Evolutionary conservation across 1,140 invertebrate species (phyloP), one percentile per base, ranked within the genome.

Genomic region (Atta texana): DNA sequence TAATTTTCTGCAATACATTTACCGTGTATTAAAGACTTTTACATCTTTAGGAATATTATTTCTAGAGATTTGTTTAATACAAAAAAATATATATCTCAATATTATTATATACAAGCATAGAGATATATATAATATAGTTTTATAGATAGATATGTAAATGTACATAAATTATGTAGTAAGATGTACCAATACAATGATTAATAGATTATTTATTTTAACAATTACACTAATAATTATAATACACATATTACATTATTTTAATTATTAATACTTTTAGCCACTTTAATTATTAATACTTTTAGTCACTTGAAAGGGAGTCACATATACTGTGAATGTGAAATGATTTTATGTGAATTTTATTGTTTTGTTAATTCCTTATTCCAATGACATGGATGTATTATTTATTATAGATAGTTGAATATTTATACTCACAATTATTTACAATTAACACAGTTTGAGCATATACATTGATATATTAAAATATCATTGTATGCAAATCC

Each of bases 181-280:
- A 85, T 90, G 89, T 90, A 90, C 88, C 89, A 90, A 90, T 90
- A 90, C 89, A 84, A 85, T 64, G 8, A 68, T 24, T 24, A 24
- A 24, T 90, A 82, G 88, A 90, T 63, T 24, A 34, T 63, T 69
- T 18, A 68, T 86, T 53, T 81, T 64, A 85, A 84, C 6, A 61
- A 57, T 77, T 66, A 57, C n/a, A 53, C 0, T 81, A 71, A 72
- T 82, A 10, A 81, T 72, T 71, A 69, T 69, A 69, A 57, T 63
- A 49, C 34, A 61, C 16, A 21, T 28, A 21, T 49, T 14, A 59
- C 24, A 18, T 57, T 57, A 49, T 59, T 57, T 69, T 57, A 69
- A 69, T 57, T 75, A 75, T 84, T 61, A 74, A 74, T 34, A 34
- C 21, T 74, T 10, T 71, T 81, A 69, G 80, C 10, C n/a, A 44